Conservation (phyloP, 2,797 vertebrate genomes). For the Pipistrellus pipistrellus region DNA sequence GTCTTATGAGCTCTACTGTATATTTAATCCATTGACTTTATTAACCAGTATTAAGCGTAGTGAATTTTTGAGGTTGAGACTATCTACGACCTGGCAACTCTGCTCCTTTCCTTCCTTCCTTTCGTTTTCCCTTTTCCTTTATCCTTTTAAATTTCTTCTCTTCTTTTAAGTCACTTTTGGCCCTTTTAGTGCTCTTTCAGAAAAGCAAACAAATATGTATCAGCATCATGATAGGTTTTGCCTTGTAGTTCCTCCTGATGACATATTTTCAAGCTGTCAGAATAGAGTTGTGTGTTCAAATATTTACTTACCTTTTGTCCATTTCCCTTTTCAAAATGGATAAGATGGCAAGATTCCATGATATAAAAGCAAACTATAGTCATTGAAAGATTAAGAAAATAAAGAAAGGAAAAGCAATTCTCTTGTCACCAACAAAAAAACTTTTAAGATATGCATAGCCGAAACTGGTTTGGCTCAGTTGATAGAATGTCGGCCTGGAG, state of each 20-base stretch:
- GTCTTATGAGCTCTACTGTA: background rate
- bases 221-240: background rate
- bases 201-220: background rate
- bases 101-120: background rate
- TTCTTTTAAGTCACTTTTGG: background rate
- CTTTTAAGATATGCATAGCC: background rate
- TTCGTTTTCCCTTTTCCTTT: background rate
- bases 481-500: too few species aligned
- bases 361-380: background rate
- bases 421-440: background rate
- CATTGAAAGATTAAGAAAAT: slow-evolving; percentile 26
- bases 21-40: background rate
- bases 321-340: background rate
- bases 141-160: background rate
- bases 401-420: background rate
- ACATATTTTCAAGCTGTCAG: background rate
- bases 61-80: background rate
- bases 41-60: background rate
- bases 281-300: background rate
- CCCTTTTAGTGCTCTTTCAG: background rate
- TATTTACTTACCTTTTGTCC: slow-evolving; percentile 22
- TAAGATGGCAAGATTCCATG: background rate
- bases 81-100: background rate
- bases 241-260: background rate
- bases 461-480: too few species aligned